Evolutionary conservation across 2,797 vertebrate species (phyloP), one percentile per base, ranked within the genome.

Genomic region (Gymnodraco acuticeps): DNA sequence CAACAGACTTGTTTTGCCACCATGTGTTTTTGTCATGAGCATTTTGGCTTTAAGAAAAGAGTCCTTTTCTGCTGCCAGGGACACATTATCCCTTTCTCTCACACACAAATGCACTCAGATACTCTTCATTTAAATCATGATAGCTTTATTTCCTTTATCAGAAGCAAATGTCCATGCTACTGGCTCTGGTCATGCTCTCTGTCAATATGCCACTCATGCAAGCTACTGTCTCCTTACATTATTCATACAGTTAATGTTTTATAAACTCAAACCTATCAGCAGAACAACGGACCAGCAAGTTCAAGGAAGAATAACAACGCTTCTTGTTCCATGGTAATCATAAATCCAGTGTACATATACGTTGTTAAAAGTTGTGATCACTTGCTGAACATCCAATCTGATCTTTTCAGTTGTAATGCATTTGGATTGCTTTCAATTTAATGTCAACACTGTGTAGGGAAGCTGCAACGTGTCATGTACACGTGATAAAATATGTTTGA

Each of bases 21-120:
- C 5, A 4, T 38, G 20, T 16, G n/a, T 51, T 54, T 77, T 70
- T 47, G 8, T 58, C 10, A 52, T 2, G 43, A 69, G 55, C 33
- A 16, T 62, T 52, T 69, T 16, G 19, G 41, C 47, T 64, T 14
- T 10, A 19, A 17, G 62, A 64, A 50, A 23, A 43, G 55, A 69
- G 13, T 59, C 13, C 33, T 13, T 16, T 20, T 61, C 56, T 23
- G 10, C 52, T 52, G 46, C 71, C 77, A 80, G 43, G 68, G 62
- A 85, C 76, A 75, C 38, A 46, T 61, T 65, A 78, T 81, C 54
- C 65, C 10, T 9, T 27, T 73, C 62, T 72, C 45, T 47, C 50
- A 48, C 53, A 54, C 6, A 54, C 5, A 9, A 17, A 66, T 13
- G 62, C 16, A 51, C 51, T 43, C 27, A 27, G 27, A 27, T 50